These are phyloP conservation scores for Drosophila falleni DNA, from an alignment of 2,888 invertebrate species.

Conservation along the genomic window DNA sequence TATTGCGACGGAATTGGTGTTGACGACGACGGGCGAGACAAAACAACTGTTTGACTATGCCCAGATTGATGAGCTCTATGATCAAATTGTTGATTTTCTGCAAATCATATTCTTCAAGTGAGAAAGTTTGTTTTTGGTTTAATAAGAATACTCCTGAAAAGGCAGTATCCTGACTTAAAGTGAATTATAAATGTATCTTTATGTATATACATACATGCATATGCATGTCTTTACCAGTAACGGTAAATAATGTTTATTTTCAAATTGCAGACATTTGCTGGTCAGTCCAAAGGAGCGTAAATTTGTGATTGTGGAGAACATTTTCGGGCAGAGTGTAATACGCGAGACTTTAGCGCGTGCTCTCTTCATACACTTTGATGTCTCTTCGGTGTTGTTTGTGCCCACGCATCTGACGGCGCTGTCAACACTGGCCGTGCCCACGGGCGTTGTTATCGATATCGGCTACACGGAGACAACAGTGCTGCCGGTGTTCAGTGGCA, in stretches of 20 bases:
- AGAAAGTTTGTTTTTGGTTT: constrained; percentile 16
- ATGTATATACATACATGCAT: no score
- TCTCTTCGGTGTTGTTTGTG: constrained; percentile 92
- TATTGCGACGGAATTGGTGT: constrained; percentile 91
- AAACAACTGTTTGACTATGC: constrained; percentile 89
- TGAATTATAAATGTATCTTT: no score
- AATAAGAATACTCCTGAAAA: background rate
- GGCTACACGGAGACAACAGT: constrained; percentile 94
- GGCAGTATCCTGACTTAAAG: no score
- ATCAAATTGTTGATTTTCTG: constrained; percentile 94
- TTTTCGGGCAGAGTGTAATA: constrained; percentile 92
- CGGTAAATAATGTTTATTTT: no score
- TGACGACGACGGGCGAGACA: constrained; percentile 87
- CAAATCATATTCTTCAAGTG: constrained; percentile 95
- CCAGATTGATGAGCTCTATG: constrained; percentile 90
- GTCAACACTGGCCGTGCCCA: constrained; percentile 92
- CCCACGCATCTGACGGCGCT: constrained; percentile 94
- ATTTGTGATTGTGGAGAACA: constrained; percentile 96
- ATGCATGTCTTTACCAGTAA: no score
- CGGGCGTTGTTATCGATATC: constrained; percentile 94
- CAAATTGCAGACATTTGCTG: constrained; percentile 89
- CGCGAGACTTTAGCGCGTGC: constrained; percentile 95
- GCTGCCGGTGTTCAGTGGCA: constrained; percentile 94
- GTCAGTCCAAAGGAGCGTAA: constrained; percentile 97
- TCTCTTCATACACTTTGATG: constrained; percentile 96